Evolutionary conservation across 2,113 vertebrate genomes (phyloP).

Genomic region (Otus sunia): DNA sequence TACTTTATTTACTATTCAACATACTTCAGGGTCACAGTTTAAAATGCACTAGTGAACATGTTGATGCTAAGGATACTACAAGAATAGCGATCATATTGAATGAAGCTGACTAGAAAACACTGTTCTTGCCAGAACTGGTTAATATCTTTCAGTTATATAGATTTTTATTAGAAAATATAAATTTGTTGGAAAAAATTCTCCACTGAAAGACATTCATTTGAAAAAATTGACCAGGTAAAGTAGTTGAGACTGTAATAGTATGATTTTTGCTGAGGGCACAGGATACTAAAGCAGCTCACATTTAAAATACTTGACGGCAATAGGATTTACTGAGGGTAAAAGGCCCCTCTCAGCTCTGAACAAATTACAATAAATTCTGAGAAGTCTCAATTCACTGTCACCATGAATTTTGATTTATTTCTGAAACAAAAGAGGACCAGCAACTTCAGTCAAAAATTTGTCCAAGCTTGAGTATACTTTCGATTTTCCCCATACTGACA

Average conservation of each 20-base stretch:
- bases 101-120: not conserved
- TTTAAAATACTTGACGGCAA: not conserved
- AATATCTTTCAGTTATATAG: not conserved
- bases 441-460: not conserved
- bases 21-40: not conserved
- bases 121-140: not conserved
- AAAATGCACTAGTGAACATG: not conserved
- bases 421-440: not conserved
- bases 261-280: not conserved
- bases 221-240: not conserved
- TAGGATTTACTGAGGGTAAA: not conserved
- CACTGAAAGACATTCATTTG: not conserved
- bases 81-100: not conserved
- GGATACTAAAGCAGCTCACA: not conserved
- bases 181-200: not conserved
- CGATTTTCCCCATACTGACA: accelerated
- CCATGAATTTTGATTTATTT: not conserved
- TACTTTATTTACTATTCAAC: conserved; percentile 22
- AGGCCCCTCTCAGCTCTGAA: not conserved
- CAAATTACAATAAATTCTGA: not conserved
- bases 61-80: not conserved
- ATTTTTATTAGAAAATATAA: not conserved
- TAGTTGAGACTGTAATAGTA: not conserved
- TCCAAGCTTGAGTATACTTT: not conserved
- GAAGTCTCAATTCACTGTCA: not conserved